Percentiles rank a stretch among this genome's conserved stretches.
phyloP scores from a whole-genome alignment of 2,888 invertebrate genomes.

The Carcina quercana region DNA sequence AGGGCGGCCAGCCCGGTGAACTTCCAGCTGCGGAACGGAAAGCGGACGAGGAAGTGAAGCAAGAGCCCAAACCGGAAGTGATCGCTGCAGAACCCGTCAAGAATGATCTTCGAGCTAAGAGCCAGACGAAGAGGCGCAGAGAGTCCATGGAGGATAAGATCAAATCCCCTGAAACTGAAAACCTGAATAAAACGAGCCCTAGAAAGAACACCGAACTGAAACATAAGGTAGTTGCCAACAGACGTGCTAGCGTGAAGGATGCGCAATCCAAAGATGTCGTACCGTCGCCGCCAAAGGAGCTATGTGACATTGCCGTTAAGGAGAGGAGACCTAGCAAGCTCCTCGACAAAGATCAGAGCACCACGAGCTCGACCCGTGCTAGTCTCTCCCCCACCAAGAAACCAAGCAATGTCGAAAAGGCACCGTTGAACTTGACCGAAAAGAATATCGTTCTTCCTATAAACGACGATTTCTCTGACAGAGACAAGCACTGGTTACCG shows the following conservation, averaged over 20 bases:
- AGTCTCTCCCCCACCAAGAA: conserved; percentile 37
- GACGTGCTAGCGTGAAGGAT: conserved; percentile 23
- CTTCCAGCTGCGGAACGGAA: conserved; percentile 77
- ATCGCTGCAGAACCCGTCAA: conserved; percentile 34
- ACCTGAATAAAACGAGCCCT: conserved; percentile 33
- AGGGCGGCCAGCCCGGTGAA: conserved; percentile 75
- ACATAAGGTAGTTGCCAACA: conserved; percentile 36
- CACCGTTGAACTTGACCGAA: conserved; percentile 24
- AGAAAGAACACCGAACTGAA: conserved; percentile 38
- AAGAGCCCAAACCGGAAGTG: conserved; percentile 41
- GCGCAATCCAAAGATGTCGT: conserved; percentile 16
- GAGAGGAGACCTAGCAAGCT: conserved; percentile 26
- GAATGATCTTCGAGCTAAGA: conserved; percentile 36
- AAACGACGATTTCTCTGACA: conserved; percentile 38
- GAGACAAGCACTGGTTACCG: conserved; percentile 55
- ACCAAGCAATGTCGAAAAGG: conserved; percentile 21
- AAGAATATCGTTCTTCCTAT: conserved; percentile 35
- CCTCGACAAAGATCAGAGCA: conserved; percentile 16
- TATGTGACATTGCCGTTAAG: conserved; percentile 20
- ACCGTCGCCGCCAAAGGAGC: conserved; percentile 25
- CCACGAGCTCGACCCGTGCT: conserved; percentile 17
- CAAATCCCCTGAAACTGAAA: conserved; percentile 23
- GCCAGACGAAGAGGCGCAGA: conserved; percentile 27
- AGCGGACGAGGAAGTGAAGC: conserved; percentile 75
- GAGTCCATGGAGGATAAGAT: conserved; percentile 49